A percentile compares a stretch with the other conserved stretches of the same genome.
These are phyloP conservation scores for Trematomus bernacchii DNA, from an alignment of 2,797 vertebrate species.

Conservation along the genomic window DNA sequence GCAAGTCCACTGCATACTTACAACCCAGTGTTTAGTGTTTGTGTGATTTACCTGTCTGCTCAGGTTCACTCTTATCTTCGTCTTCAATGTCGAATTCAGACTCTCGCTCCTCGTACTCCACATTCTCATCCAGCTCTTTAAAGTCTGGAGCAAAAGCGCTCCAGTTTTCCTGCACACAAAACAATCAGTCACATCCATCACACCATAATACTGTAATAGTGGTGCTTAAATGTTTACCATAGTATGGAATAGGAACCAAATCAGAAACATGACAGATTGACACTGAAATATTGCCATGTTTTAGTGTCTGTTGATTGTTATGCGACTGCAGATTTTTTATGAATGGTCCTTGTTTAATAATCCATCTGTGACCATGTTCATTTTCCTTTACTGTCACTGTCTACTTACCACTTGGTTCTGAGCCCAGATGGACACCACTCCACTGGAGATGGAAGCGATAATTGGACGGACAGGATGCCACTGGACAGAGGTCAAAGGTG, in stretches of 20 bases:
- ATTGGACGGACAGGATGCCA: conserved; percentile 98
- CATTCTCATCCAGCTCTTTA: conserved; percentile 98
- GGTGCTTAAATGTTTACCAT: background rate
- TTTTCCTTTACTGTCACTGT: background rate
- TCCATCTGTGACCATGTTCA: background rate
- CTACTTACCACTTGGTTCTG: conserved; percentile 97
- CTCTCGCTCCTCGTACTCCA: conserved; percentile 97
- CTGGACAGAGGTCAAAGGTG: conserved; percentile 74
- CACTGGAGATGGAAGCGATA: conserved; percentile 97
- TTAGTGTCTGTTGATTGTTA: too few relatives aligned
- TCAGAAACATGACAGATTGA: background rate
- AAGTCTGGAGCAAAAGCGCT: conserved; percentile 98
- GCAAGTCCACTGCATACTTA: background rate
- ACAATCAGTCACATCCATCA: background rate
- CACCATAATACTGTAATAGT: background rate
- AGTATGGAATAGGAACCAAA: too few relatives aligned
- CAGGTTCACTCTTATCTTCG: conserved; percentile 98
- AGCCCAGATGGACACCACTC: conserved; percentile 98
- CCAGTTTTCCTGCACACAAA: conserved; percentile 93
- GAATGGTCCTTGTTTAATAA: background rate
- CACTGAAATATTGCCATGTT: background rate
- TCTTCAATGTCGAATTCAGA: conserved; percentile 99
- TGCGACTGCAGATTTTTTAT: too few relatives aligned
- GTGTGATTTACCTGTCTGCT: conserved; percentile 90
- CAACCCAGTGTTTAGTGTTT: background rate